A percentile compares a stretch with the other conserved stretches of the same genome.
Evolutionary conservation across 2,113 vertebrate genomes (phyloP).

Genomic region (Falcunculus frontatus): DNA sequence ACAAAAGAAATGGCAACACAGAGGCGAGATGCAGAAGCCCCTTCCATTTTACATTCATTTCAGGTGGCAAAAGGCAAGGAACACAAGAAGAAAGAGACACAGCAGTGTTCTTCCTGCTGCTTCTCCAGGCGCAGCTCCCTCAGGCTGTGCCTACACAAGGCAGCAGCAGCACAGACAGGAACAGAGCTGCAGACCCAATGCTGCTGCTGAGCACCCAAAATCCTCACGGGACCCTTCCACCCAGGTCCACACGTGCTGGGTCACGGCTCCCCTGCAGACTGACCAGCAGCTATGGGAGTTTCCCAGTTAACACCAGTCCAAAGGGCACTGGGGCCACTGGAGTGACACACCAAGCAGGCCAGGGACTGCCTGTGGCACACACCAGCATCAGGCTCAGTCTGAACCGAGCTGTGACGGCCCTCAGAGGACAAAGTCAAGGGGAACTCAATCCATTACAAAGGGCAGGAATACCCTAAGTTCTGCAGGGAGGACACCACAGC

Average conservation of each 20-base stretch:
- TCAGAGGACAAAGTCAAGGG: background rate
- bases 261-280: background rate
- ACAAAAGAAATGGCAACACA: background rate
- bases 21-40: background rate
- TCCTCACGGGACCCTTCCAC: background rate
- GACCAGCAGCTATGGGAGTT: background rate
- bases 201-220: accelerated
- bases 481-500: background rate
- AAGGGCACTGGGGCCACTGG: background rate
- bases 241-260: accelerated
- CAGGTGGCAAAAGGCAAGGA: background rate
- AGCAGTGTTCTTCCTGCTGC: background rate
- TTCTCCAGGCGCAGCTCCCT: background rate
- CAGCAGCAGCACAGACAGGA: background rate
- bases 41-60: background rate
- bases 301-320: background rate
- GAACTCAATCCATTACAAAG: background rate
- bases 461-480: background rate
- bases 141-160: no score
- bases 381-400: background rate
- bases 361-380: background rate
- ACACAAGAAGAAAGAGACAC: accelerated
- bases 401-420: accelerated
- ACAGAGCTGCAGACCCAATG: background rate
- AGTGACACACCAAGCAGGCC: background rate